Base-by-base conservation (phyloP, 2,797 vertebrate species). In the Dendrocincla fuliginosa region DNA sequence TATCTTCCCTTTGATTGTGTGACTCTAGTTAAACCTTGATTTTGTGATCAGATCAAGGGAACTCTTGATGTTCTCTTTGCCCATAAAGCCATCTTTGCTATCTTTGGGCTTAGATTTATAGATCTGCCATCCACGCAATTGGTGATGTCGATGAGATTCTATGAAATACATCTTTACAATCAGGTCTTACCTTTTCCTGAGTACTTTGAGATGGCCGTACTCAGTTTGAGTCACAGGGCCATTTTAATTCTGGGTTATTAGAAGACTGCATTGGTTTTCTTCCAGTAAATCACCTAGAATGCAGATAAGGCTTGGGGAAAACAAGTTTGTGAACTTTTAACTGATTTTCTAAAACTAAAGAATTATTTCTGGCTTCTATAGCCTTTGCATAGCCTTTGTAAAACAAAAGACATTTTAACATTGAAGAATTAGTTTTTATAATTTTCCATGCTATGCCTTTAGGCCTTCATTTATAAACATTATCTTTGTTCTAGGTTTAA, bases 401-500 rank as follows among this genome's bases (percentile, higher is more conserved):
- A 91, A 94, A 95, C 73, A 83, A 95, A 97, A 89, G 42, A 56
- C 20, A 37, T 84, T 90, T 93, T 76, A 90, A 35, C 37, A 77
- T 68, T 86, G 60, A 68, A 91, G 61, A 95, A 76, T 74, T 93
- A 95, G 52, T 33, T 84, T 93, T 89, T 84, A 53, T 91, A 56
- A 39, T 92, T 95, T 97, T 84, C 25, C 92, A 50, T 84, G 49
- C 30, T 91, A 17, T 90, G 59, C 49, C 92, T 96, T 85, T 81
- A 95, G 91, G 78, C 87, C 56, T 96, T 95, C 93, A 95, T 87
- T 96, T 71, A 76, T 71, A 93, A 95, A 32, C 39, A 93, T 93
- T 93, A 95, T 89, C 81, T 95, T 91, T 64, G 27, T 90, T 96
- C 76, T 87, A 95, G 50, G 41, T 95, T 93, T 95, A 95, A 96